These are phyloP conservation scores for Gobiocypris rarus DNA, from an alignment of 2,113 vertebrate species.

Conservation along the genomic window DNA sequence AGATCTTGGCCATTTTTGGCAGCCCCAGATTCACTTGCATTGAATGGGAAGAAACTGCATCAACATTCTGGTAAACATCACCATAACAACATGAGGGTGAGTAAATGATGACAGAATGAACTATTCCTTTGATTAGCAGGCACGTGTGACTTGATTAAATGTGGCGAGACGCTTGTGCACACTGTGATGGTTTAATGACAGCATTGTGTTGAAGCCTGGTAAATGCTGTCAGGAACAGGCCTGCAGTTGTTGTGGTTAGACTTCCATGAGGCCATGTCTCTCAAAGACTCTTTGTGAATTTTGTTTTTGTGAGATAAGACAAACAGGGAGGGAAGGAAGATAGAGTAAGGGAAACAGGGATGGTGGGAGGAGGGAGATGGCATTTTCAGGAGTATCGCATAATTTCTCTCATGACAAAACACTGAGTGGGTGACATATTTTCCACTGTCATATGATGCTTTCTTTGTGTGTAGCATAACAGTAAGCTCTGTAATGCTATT, in stretches of 20 bases:
- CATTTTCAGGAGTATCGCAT: slow-evolving; percentile 47
- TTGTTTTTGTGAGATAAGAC: slow-evolving; percentile 61
- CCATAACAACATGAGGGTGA: background rate
- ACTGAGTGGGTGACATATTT: slow-evolving; percentile 26
- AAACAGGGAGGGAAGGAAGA: slow-evolving; percentile 26
- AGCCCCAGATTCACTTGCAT: background rate
- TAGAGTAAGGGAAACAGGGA: slow-evolving; percentile 30
- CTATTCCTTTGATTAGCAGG: background rate
- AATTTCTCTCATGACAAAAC: slow-evolving; percentile 36
- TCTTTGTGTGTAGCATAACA: slow-evolving; percentile 35
- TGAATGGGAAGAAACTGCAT: background rate
- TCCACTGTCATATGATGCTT: slow-evolving; percentile 32
- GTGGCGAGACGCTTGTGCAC: background rate
- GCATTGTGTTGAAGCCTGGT: background rate
- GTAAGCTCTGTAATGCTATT: background rate
- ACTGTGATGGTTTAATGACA: slow-evolving; percentile 20
- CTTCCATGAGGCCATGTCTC: slow-evolving; percentile 20
- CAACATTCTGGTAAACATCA: background rate
- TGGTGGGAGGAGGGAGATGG: slow-evolving; percentile 25
- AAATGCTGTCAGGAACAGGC: slow-evolving; percentile 24
- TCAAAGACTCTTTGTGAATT: slow-evolving; percentile 51
- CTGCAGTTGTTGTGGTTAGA: slow-evolving; percentile 55
- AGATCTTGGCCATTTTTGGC: background rate
- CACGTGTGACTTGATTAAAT: background rate
- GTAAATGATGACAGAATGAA: background rate